A percentile compares a stretch with the other conserved stretches of the same genome.
Conservation (phyloP, 1,140 invertebrate species). For the Bilobella aurantiaca region DNA sequence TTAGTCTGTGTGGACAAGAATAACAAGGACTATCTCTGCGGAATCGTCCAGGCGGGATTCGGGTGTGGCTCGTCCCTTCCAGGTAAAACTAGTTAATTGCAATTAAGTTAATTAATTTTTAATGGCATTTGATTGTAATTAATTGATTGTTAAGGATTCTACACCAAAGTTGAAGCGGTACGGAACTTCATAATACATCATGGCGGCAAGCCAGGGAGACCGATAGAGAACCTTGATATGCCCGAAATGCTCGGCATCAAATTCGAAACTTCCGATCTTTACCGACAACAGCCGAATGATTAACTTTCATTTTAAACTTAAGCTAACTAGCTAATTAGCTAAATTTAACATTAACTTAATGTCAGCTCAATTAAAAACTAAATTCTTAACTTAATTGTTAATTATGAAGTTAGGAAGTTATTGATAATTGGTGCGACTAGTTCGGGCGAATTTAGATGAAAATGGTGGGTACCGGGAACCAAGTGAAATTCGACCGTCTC, state of each 20-base stretch:
- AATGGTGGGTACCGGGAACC: conserved; percentile 30
- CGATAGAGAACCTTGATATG: too few relatives aligned
- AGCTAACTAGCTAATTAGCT: too few relatives aligned
- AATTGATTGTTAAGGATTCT: not conserved
- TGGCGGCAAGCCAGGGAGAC: not conserved
- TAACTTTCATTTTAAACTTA: too few relatives aligned
- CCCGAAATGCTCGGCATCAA: too few relatives aligned
- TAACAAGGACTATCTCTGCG: not conserved
- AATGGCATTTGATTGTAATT: not conserved
- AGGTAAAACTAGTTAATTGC: not conserved
- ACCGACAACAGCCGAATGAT: too few relatives aligned
- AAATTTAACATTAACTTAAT: too few relatives aligned
- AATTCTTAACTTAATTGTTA: too few relatives aligned
- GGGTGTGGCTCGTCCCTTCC: not conserved
- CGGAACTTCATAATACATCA: not conserved
- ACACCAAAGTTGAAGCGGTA: not conserved
- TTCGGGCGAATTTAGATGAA: conserved; percentile 26
- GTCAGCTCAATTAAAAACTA: too few relatives aligned
- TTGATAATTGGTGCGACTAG: conserved; percentile 24
- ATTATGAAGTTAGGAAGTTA: conserved; percentile 10
- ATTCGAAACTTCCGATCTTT: too few relatives aligned
- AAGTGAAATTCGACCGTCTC: conserved; percentile 20
- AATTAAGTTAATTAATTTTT: not conserved
- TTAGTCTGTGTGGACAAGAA: not conserved
- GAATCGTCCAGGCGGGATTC: not conserved